Base-by-base conservation (phyloP, 2,797 vertebrate species). In the Stomatorhinus walkeri region DNA sequence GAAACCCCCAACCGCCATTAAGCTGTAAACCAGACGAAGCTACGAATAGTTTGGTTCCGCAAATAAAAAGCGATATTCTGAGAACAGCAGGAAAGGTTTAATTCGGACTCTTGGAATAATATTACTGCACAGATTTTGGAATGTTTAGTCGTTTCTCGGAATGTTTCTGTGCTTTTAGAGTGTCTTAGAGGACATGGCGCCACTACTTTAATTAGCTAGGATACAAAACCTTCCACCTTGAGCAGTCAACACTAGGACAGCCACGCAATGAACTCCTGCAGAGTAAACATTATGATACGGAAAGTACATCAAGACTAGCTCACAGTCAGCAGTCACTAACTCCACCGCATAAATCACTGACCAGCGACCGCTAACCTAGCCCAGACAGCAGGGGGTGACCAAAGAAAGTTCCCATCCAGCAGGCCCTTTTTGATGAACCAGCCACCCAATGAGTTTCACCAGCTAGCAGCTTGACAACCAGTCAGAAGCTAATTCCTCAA, bases 401-500 rank as follows among this genome's bases (percentile, higher is more conserved):
- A 2, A 43, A 43, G 32, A 43, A n/a, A n/a, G 72, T 19, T 43
- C 36, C 72, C 36, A 46, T 79, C 72, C 14, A 43, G 72, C 72
- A 46, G 40, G 40, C 72, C 2, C 72, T n/a, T 87, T 56, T 56
- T 36, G 85, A 87, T 59, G 85, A 56, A 87, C 51, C 51, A 56
- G 51, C 52, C 85, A 87, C 85, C 52, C 51, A 87, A 87, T 56
- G 52, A 87, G 85, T 54, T 36, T 72, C 1, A 6, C 32, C 52
- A 7, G 85, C 14, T 59, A 87, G 51, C 51, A 36, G 85, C 28
- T 32, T 36, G 52, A 87, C 85, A 59, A 59, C 85, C 85, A 59
- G 85, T 54, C 52, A 56, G 85, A 87, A 87, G 52, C 52, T 87
- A 87, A 87, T 87, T 56, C 51, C 28, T 54, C 85, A 86, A 86